Percentiles rank a stretch among this genome's conserved stretches.
Evolutionary conservation across 37 sponge, comb jelly and placozoan species (phyloP).

Genomic region (Cliona cf. orientalis): DNA sequence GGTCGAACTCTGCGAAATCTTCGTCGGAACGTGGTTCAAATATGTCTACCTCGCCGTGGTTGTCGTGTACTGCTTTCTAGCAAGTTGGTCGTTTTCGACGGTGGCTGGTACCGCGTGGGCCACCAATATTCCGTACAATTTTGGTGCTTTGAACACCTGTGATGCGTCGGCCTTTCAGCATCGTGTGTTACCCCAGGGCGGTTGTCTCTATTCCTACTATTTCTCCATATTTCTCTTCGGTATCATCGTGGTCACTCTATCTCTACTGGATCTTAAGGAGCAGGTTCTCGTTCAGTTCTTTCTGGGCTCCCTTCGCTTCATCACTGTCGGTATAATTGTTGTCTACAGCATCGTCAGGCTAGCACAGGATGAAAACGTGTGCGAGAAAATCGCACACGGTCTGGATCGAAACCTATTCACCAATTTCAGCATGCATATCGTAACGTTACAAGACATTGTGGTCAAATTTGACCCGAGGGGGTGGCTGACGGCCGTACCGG

Average conservation of each 20-base stretch:
- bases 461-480: slow-evolving; percentile 54
- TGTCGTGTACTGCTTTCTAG: slow-evolving; percentile 54
- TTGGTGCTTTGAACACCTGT: slow-evolving; percentile 55
- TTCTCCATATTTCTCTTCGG: slow-evolving; percentile 80
- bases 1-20: slow-evolving; percentile 74
- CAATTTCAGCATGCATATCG: no score
- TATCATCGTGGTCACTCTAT: slow-evolving; percentile 60
- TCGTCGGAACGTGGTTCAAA: slow-evolving; percentile 62
- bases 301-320: slow-evolving; percentile 76
- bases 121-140: slow-evolving; percentile 81
- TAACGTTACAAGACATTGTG: slow-evolving; percentile 41
- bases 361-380: slow-evolving; percentile 16
- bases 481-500: slow-evolving; percentile 80
- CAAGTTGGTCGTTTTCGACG: slow-evolving; percentile 56
- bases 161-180: slow-evolving; percentile 54
- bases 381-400: neutral
- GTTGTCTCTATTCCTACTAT: slow-evolving; percentile 70
- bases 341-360: slow-evolving; percentile 67
- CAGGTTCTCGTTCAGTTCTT: slow-evolving; percentile 79
- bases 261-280: slow-evolving; percentile 82
- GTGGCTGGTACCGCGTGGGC: slow-evolving; percentile 93
- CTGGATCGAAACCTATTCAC: neutral
- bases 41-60: slow-evolving; percentile 59
- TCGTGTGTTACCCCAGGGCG: slow-evolving; percentile 46
- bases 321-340: slow-evolving; percentile 61